Evolutionary conservation across 37 sponge, comb jelly and placozoan species (phyloP).

Genomic region (Dysidea cf. avara): DNA sequence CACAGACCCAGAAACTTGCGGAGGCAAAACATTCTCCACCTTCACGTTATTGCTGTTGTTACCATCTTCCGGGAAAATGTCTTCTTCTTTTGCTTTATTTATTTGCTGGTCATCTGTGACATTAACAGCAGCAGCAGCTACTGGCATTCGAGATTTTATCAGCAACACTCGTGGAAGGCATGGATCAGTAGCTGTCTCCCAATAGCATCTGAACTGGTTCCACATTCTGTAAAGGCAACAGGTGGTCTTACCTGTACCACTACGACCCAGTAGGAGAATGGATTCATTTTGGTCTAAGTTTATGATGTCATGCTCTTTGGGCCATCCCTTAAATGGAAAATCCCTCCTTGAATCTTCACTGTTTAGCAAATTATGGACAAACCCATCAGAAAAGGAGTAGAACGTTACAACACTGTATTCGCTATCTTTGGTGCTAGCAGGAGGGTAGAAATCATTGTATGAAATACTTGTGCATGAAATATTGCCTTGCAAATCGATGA

Average conservation of each 20-base stretch:
- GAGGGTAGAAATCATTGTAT: slow-evolving; percentile 31
- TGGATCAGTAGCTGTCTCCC: slow-evolving; percentile 57
- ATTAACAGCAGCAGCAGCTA: no score
- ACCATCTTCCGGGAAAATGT: neutral
- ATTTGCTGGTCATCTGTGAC: no score
- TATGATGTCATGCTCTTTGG: slow-evolving; percentile 83
- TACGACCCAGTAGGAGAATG: slow-evolving; percentile 71
- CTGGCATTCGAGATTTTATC: no score
- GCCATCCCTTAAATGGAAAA: slow-evolving; percentile 82
- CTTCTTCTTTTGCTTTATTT: no score
- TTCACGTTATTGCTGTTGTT: no score
- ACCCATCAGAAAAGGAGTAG: slow-evolving; percentile 54
- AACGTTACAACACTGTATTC: slow-evolving; percentile 81
- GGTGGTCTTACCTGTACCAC: no score
- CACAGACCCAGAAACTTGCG: no score
- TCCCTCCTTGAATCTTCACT: slow-evolving; percentile 43
- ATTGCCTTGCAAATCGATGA: neutral
- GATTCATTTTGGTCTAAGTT: slow-evolving; percentile 7
- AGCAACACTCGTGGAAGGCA: slow-evolving; percentile 6
- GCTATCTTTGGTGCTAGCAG: slow-evolving; percentile 58
- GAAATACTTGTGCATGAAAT: neutral
- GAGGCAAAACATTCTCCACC: no score
- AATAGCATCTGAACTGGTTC: slow-evolving; percentile 67
- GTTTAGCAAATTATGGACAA: slow-evolving; percentile 42
- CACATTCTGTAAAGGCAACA: slow-evolving; percentile 85